These are phyloP conservation scores for Sebastes diaconus DNA, from an alignment of 2,797 vertebrate genomes.

Conservation along the genomic window DNA sequence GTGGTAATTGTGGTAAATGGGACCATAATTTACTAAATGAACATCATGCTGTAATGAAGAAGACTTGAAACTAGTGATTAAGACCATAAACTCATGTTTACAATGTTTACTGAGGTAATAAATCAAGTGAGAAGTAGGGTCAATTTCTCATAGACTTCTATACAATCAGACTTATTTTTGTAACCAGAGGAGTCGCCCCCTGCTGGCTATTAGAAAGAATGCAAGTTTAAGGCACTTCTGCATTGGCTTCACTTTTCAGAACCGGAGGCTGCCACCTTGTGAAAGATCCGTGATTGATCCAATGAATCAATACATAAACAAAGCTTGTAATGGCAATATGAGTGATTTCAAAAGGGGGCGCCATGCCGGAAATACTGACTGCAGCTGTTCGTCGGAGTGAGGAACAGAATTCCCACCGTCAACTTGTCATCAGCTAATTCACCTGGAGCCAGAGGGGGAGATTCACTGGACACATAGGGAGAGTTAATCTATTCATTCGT, in stretches of 20 bases:
- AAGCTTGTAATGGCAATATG: slow-evolving; percentile 15
- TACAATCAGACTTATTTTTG: neutral
- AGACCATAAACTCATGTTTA: neutral
- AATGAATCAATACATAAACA: slow-evolving; percentile 41
- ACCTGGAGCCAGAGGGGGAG: slow-evolving; percentile 74
- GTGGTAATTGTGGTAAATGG: neutral
- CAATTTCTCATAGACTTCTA: neutral
- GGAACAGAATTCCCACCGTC: slow-evolving; percentile 63
- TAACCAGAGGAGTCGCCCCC: neutral
- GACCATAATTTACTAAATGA: neutral
- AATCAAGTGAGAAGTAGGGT: neutral
- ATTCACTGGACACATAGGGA: slow-evolving; percentile 72
- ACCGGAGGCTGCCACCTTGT: neutral
- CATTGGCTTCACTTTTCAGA: neutral
- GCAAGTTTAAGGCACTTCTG: rapidly evolving
- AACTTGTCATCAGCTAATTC: slow-evolving; percentile 79
- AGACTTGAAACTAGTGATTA: neutral
- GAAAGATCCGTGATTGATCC: neutral
- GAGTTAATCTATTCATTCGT: slow-evolving; percentile 80
- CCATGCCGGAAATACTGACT: slow-evolving; percentile 25
- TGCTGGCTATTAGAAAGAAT: neutral
- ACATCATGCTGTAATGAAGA: neutral
- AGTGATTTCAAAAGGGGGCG: slow-evolving; percentile 22
- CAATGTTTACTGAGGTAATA: neutral
- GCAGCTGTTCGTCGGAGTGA: slow-evolving; percentile 31